Evolutionary conservation across 2,888 invertebrate genomes (phyloP), one percentile per base, ranked within the genome.

Genomic region (Drosophila vallismaia): DNA sequence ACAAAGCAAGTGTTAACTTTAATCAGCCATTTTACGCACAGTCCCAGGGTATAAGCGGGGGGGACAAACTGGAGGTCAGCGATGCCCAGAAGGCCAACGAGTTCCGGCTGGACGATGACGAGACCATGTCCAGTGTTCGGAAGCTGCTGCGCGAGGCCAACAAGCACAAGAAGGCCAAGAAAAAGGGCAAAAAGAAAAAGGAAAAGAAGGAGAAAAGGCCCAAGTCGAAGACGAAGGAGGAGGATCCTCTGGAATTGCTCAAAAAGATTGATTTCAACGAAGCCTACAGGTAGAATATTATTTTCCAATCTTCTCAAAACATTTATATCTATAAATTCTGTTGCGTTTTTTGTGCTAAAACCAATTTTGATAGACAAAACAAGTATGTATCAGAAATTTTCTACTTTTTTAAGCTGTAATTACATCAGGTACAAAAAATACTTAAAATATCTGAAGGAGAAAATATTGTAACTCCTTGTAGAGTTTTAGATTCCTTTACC

Each of bases 121-220:
- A 97, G 90, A 97, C 97, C 84, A 96, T 96, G 90, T 95, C 95
- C 69, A 96, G 95, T 93, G 96, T 97, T 63, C 94, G 96, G n/a
- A 96, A 95, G 91, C 95, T 97, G 91, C 92, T 97, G 62, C 96
- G 96, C 86, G 96, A 97, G 85, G 96, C 96, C 0, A 95, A 95
- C 31, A 95, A 95, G 87, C 96, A 96, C 93, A 90, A 89, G 50
- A 91, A 88, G 58, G 80, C 90, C n/a, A 95, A 95, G 89, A 86
- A 95, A 94, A 91, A 93, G 87, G 93, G 92, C 0, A 94, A 89
- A 77, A 89, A 84, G 67, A 83, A 89, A 73, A 88, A 79, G 71
- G 78, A 83, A 57, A 73, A 63, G 36, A 72, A 87, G 92, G 56
- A 71, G 10, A 89, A 92, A 93, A 91, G 79, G 92, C 90, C 75